These are phyloP conservation scores for Parthenolecanium corni DNA, from an alignment of 2,888 invertebrate species.

Conservation along the genomic window DNA sequence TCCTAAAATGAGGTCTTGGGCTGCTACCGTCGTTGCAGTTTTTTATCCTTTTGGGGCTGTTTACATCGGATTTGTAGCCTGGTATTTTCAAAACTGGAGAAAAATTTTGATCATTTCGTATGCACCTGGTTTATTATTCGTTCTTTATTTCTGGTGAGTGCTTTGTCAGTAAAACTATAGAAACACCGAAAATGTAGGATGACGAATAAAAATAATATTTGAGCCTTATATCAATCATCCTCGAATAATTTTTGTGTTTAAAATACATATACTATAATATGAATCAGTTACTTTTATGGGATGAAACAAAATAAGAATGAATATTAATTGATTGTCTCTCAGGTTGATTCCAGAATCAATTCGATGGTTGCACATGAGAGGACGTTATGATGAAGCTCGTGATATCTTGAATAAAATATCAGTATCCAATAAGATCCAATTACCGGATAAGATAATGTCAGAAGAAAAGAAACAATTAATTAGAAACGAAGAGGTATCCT, in stretches of 20 bases:
- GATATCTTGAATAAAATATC: slow-evolving; percentile 38
- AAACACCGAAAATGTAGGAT: too few relatives aligned
- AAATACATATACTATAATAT: not conserved
- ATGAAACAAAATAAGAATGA: too few relatives aligned
- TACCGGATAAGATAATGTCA: slow-evolving; percentile 25
- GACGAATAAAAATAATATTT: not conserved
- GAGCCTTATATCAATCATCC: not conserved
- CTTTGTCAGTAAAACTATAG: too few relatives aligned
- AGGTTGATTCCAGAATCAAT: slow-evolving; percentile 41
- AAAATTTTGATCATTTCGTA: slow-evolving; percentile 52
- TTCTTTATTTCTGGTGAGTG: slow-evolving; percentile 51
- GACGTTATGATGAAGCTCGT: slow-evolving; percentile 37
- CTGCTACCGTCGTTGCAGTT: slow-evolving; percentile 43
- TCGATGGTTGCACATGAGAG: slow-evolving; percentile 40
- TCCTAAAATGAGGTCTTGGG: slow-evolving; percentile 54
- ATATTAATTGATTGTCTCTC: too few relatives aligned
- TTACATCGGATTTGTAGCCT: slow-evolving; percentile 47
- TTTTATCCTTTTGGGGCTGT: slow-evolving; percentile 56
- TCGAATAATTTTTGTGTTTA: not conserved
- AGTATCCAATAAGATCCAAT: slow-evolving; percentile 35
- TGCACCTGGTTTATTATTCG: slow-evolving; percentile 52
- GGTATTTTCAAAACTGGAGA: slow-evolving; percentile 56
- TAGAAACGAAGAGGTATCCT: slow-evolving; percentile 5
- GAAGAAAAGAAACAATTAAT: slow-evolving; percentile 4
- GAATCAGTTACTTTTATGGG: not conserved